Conservation (phyloP, 2,797 vertebrate species). For the Catharus ustulatus region DNA sequence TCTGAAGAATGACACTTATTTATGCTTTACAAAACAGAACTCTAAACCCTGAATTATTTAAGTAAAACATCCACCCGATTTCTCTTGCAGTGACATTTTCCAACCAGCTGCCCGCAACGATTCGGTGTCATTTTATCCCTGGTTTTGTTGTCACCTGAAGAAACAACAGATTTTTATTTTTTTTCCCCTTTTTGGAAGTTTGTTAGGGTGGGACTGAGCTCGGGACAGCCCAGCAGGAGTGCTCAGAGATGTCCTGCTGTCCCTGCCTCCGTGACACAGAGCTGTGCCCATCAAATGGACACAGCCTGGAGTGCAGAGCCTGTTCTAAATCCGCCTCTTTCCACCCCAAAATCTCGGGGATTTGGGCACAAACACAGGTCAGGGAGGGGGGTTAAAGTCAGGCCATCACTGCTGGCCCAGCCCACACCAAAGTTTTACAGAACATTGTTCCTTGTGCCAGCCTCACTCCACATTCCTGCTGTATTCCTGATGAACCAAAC, state of each 20-base stretch:
- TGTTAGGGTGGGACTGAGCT: accelerated
- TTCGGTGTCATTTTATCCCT: background rate
- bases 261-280: background rate
- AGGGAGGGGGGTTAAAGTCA: background rate
- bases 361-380: background rate
- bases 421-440: background rate
- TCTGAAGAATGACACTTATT: background rate
- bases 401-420: accelerated
- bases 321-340: background rate
- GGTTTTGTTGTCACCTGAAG: background rate
- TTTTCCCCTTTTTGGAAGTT: background rate
- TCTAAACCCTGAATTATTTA: background rate
- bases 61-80: background rate
- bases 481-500: background rate
- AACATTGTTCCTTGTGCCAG: background rate
- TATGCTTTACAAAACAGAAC: background rate
- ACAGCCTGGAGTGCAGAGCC: background rate
- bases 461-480: accelerated
- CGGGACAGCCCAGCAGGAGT: background rate
- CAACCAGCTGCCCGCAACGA: background rate
- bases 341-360: background rate
- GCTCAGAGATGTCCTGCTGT: background rate
- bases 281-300: background rate
- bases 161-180: accelerated
- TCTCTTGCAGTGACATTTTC: background rate